A percentile compares a stretch with the other conserved stretches of the same genome.
These are phyloP conservation scores for Zootoca vivipara DNA, from an alignment of 2,113 vertebrate species.

Conservation along the genomic window DNA sequence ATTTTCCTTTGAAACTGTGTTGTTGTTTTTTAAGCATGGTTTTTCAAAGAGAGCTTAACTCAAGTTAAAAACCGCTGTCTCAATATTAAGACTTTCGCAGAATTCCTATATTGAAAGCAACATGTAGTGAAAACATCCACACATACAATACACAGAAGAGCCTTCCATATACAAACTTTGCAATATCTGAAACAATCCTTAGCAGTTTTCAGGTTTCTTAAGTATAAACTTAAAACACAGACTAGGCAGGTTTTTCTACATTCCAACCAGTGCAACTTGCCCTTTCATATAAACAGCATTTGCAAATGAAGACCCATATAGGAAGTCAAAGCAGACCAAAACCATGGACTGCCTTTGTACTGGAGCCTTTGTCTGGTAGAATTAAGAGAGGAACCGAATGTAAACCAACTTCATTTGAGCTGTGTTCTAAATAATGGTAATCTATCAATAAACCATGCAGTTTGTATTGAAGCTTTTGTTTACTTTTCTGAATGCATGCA, in stretches of 20 bases:
- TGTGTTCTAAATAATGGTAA: not conserved
- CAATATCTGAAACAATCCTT: not conserved
- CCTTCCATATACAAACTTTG: not conserved
- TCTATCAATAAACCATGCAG: not conserved
- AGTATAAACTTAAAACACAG: not conserved
- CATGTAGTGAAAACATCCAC: not conserved
- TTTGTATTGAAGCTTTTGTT: not conserved
- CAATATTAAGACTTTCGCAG: not conserved
- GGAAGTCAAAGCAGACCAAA: not conserved
- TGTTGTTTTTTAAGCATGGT: conserved; percentile 4
- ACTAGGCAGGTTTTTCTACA: not conserved
- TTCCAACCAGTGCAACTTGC: not conserved
- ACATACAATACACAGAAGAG: not conserved
- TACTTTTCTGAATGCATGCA: conserved; percentile 14
- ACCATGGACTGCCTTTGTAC: not conserved
- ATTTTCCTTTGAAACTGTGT: conserved; percentile 18
- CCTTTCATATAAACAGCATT: not conserved
- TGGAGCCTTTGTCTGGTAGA: not conserved
- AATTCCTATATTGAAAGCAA: not conserved
- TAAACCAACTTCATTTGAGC: not conserved
- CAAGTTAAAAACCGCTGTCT: not conserved
- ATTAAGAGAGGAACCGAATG: not conserved
- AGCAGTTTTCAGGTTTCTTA: not conserved
- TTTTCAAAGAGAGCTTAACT: not conserved
- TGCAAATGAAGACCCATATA: not conserved